These are phyloP conservation scores for Trogon surrucura DNA, from an alignment of 2,113 vertebrate genomes.

Conservation along the genomic window DNA sequence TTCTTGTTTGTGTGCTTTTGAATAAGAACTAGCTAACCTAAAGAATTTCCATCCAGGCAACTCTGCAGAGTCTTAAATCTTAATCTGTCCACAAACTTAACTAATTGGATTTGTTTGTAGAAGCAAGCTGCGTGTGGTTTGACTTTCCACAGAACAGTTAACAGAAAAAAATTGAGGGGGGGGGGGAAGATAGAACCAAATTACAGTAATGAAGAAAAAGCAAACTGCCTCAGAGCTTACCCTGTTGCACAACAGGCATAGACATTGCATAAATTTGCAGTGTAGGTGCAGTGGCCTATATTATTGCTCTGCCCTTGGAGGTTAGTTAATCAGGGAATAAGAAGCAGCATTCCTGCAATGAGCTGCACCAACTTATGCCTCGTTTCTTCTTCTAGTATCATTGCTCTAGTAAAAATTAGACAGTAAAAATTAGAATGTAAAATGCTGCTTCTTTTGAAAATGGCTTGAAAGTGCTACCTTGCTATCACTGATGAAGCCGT, in stretches of 20 bases:
- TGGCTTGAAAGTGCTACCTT: neutral
- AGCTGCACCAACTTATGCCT: neutral
- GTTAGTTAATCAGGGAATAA: neutral
- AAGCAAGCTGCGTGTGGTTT: conserved; percentile 22
- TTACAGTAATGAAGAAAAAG: neutral
- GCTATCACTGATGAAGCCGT: neutral
- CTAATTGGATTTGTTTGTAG: conserved; percentile 38
- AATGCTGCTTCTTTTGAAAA: neutral
- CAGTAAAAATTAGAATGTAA: neutral
- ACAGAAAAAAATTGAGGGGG: neutral
- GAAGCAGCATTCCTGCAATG: neutral
- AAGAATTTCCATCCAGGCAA: neutral
- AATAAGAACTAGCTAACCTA: neutral
- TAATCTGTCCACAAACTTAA: neutral
- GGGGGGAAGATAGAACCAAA: neutral
- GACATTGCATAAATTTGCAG: neutral
- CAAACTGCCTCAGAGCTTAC: neutral
- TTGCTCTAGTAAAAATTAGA: neutral
- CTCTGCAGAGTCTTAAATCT: neutral
- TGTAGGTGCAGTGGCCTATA: neutral
- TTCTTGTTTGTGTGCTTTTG: neutral
- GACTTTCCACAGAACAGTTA: conserved; percentile 1
- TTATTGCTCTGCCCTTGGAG: neutral
- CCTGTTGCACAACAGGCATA: neutral
- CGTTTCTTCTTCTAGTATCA: neutral